Evolutionary conservation across 1,140 invertebrate species (phyloP).

Genomic region (Ceratoteleas bidentatus): DNA sequence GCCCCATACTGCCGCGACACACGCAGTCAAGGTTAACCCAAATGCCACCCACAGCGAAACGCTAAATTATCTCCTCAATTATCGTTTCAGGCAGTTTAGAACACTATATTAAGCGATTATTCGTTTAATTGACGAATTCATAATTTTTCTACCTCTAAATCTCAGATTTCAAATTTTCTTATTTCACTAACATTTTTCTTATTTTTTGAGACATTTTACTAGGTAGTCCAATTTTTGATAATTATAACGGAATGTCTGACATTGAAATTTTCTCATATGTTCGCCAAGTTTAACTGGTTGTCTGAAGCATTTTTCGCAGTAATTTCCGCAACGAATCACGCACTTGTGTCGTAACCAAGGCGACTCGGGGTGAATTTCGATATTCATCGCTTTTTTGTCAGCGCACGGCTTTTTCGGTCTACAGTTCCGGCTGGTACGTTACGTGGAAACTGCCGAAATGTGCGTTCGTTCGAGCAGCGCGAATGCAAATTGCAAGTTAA

Average conservation of each 20-base stretch:
- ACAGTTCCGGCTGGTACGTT: constrained; percentile 49
- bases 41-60: constrained; percentile 48
- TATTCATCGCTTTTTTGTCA: constrained; percentile 32
- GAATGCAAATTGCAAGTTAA: constrained; percentile 65
- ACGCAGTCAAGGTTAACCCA: constrained; percentile 50
- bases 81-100: constrained; percentile 7
- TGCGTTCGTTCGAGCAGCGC: constrained; percentile 38
- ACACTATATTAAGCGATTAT: constrained; percentile 2
- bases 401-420: constrained; percentile 28
- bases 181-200: not conserved
- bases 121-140: not conserved
- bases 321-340: constrained; percentile 47
- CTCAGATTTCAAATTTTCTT: not conserved
- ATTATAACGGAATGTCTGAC: no score
- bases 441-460: constrained; percentile 59
- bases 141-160: no score
- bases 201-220: no score
- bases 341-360: constrained; percentile 38
- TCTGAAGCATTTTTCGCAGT: constrained; percentile 15
- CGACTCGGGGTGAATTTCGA: constrained; percentile 53
- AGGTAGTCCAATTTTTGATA: no score
- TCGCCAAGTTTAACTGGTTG: constrained; percentile 6
- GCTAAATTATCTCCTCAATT: constrained; percentile 32
- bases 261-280: constrained; percentile 16
- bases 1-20: constrained; percentile 32